These are phyloP conservation scores for Chanos chanos DNA, from an alignment of 2,797 vertebrate genomes.

Conservation along the genomic window DNA sequence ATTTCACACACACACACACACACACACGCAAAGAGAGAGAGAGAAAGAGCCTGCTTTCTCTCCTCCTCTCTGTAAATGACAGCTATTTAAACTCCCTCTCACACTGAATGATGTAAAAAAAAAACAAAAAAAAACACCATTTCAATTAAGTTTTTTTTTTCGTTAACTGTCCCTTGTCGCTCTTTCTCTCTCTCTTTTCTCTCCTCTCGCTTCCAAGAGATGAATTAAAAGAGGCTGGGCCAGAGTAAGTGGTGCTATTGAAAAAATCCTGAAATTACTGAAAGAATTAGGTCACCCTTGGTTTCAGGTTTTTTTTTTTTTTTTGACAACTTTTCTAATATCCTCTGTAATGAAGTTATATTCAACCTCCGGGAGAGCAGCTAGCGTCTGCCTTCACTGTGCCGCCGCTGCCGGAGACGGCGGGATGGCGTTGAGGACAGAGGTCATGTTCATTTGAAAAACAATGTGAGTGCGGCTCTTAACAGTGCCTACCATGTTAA, in stretches of 20 bases:
- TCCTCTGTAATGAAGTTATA: slow-evolving; percentile 38
- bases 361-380: slow-evolving; percentile 13
- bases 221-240: no score
- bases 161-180: no score
- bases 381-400: slow-evolving; percentile 25
- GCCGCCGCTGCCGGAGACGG: slow-evolving; percentile 18
- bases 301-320: no score
- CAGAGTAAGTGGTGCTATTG: slow-evolving; percentile 24
- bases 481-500: no score
- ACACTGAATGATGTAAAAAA: slow-evolving; percentile 24
- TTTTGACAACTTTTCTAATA: slow-evolving; percentile 22
- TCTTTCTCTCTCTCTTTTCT: neutral
- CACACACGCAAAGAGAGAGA: neutral
- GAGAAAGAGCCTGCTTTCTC: neutral
- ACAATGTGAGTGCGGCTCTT: slow-evolving; percentile 13
- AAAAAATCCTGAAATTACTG: slow-evolving; percentile 28
- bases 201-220: slow-evolving; percentile 1
- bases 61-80: slow-evolving; percentile 11
- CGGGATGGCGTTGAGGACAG: neutral
- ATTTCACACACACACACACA: slow-evolving; percentile 11
- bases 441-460: slow-evolving; percentile 26
- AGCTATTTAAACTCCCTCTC: slow-evolving; percentile 31
- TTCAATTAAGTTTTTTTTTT: no score
- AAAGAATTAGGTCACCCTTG: slow-evolving; percentile 40
- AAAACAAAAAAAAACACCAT: slow-evolving; percentile 24